phyloP scores from a whole-genome alignment of 2,797 vertebrate genomes.

The Okamejei kenojei region DNA sequence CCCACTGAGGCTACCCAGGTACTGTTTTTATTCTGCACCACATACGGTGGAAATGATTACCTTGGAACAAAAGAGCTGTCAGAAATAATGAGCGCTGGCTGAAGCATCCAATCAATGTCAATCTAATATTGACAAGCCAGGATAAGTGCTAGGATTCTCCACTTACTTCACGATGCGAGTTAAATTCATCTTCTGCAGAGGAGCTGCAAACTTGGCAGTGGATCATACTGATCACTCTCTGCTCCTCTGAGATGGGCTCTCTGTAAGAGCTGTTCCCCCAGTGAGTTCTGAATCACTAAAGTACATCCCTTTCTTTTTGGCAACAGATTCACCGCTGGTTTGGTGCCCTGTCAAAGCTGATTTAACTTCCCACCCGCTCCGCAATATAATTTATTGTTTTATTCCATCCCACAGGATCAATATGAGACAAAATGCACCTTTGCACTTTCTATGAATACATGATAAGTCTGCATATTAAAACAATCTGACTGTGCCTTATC shows the following conservation, averaged over 20 bases:
- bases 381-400: neutral
- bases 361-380: neutral
- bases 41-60: neutral
- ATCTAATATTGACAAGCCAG: neutral
- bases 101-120: neutral
- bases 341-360: neutral
- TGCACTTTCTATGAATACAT: neutral
- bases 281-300: neutral
- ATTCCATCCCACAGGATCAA: neutral
- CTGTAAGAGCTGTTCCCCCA: neutral
- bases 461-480: neutral
- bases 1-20: neutral
- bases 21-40: neutral
- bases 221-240: neutral
- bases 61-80: neutral
- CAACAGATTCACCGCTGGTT: neutral
- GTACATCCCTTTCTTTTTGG: neutral
- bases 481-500: neutral
- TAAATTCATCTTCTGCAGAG: neutral
- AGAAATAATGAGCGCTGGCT: neutral
- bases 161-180: neutral
- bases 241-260: neutral
- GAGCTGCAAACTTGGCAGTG: neutral
- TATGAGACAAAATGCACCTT: neutral
- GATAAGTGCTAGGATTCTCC: neutral